Conservation (phyloP, 2,888 invertebrate species). For the Ophioninae sp. region DNA sequence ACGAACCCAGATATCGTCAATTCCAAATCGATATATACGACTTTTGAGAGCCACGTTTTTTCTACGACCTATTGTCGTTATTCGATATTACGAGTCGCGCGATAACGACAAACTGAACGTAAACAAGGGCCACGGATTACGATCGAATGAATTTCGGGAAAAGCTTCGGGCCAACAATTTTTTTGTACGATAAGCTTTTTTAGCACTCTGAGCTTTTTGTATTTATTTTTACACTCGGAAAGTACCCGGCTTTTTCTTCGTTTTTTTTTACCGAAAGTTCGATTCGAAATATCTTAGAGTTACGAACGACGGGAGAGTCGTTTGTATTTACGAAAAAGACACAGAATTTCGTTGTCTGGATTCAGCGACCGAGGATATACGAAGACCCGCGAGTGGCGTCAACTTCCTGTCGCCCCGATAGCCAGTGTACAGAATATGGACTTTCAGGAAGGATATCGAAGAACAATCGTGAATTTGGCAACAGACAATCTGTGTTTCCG, state of each 20-base stretch:
- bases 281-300: not conserved
- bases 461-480: too few species aligned
- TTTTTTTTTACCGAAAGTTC: not conserved
- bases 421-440: too few species aligned
- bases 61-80: conserved; percentile 48
- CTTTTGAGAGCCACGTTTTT: conserved; percentile 26
- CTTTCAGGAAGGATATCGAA: too few species aligned
- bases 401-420: too few species aligned
- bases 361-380: too few species aligned
- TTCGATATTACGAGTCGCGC: conserved; percentile 46
- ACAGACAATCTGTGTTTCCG: too few species aligned
- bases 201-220: conserved; percentile 21
- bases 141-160: conserved; percentile 14
- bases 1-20: conserved; percentile 37
- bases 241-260: not conserved
- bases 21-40: conserved; percentile 28
- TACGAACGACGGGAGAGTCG: not conserved
- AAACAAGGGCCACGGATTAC: conserved; percentile 33
- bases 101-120: conserved; percentile 36
- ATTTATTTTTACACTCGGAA: not conserved
- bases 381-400: too few species aligned
- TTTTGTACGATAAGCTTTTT: conserved; percentile 40
- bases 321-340: not conserved
- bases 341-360: too few species aligned
- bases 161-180: conserved; percentile 6